Base-by-base conservation (phyloP, 2,797 vertebrate species). In the Scolopax bukidnonensis region DNA sequence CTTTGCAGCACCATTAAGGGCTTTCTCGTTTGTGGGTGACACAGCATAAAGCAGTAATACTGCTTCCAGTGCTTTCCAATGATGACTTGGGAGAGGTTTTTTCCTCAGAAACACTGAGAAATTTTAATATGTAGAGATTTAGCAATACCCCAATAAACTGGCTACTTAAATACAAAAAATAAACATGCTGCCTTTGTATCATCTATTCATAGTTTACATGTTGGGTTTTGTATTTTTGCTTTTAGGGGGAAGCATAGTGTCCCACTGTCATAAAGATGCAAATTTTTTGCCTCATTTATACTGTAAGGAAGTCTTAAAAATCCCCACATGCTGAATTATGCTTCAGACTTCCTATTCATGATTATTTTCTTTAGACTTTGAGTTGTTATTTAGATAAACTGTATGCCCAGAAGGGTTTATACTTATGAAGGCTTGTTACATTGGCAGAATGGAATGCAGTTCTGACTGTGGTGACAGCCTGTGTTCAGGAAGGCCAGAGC, bases 291-390 rank as follows among this genome's bases (percentile, higher is more conserved):
- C 16, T n/a, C 51, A 3, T 33, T 86, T 15, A 1, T 11, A 57
- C 18, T 11, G 48, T 18, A 2, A 81, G 54, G 59, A 89, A 78
- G 59, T n/a, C 15, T 36, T 57, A 64, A 65, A 87, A 61, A 73
- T 32, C 12, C 2, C 28, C 3, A 2, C 0, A 0, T 68, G 36
- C 13, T 5, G 3, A 27, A 12, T 30, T 63, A 30, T 43, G 14
- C 27, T 48, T 71, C 59, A 41, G 41, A 32, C 10, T 74, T 38
- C 38, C 28, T 51, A n/a, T 20, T 68, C 25, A 3, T 4, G 2
- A 21, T 48, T 32, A 43, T 48, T 60, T 56, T 32, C 48, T 53
- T 81, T 30, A 73, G n/a, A 41, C 25, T 87, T 87, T 57, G 38
- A 69, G 17, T 23, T 65, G 38, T 65, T 45, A 19, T 20, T 65